Evolutionary conservation across 2,888 invertebrate species (phyloP), one percentile per base, ranked within the genome.

Genomic region (Hanleya hanleyi): DNA sequence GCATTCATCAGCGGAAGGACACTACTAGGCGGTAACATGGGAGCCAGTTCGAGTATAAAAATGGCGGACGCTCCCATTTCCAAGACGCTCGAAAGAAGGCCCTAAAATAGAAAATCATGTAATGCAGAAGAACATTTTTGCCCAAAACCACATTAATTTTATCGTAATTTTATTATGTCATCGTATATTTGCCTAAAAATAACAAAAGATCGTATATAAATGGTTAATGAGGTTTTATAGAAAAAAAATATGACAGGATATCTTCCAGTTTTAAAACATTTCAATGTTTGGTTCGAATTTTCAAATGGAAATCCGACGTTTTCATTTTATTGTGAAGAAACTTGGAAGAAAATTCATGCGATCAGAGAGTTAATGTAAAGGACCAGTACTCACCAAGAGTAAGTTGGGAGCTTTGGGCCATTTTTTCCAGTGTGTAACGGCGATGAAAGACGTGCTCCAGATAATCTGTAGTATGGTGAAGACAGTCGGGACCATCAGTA

Each of bases 391-490:
- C 35, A 72, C 76, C 66, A 72, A 51, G 29, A 64, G 62, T 15
- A 78, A 32, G 41, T 67, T 62, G 12, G 62, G 22, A 12, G 67
- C 49, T 5, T 66, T 41, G 4, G 75, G 77, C 73, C 73, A 74
- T 50, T 71, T 61, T 51, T 61, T 50, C 38, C 51, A 64, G 22
- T 61, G 38, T 22, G 70, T 67, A 12, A 70, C 62, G 51, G 70
- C 76, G 49, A 81, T 78, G 47, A 81, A 77, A 3, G 81, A 77
- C 0, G 79, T 81, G 62, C 77, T 76, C 81, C 81, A 81, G 29
- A 80, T 41, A 6, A 79, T 66, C 47, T 77, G 70, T n/a, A 78
- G 36, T 3, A 79, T 37, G 1, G 77, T 71, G 33, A 71, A 50
- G 18, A 77, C 9, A 22, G 77, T 71, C 1, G 81, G 81, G 0